Evolutionary conservation across 30 jellyfish, hydroid and myxozoan species (phyloP).

Genomic region (Cassiopea xamachana): DNA sequence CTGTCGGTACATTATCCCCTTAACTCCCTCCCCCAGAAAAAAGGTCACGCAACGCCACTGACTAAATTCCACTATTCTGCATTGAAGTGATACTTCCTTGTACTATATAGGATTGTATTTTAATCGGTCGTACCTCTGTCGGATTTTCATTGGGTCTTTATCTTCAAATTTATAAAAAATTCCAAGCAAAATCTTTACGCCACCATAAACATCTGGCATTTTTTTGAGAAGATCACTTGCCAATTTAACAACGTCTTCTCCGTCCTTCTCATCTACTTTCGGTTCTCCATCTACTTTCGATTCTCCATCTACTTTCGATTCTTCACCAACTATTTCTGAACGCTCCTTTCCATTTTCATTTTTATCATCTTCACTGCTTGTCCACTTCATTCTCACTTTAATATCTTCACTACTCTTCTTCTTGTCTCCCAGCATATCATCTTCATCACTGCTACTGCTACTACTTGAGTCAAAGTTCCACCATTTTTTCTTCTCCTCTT

Average conservation of each 20-base stretch:
- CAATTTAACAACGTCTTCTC: background rate
- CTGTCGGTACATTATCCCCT: too few species aligned
- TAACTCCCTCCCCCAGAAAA: too few species aligned
- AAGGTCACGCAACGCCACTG: too few species aligned
- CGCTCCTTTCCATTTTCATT: background rate
- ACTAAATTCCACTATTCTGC: too few species aligned
- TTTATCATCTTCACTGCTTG: constrained; percentile 63
- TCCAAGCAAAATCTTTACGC: constrained; percentile 48
- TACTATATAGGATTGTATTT: constrained; percentile 6
- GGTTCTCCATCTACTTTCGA: constrained; percentile 7
- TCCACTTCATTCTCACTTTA: constrained; percentile 55
- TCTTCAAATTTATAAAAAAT: constrained; percentile 44
- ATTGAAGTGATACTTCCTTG: too few species aligned
- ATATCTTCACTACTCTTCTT: constrained; percentile 37
- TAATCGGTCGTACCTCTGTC: constrained; percentile 50
- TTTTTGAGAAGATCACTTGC: constrained; percentile 26
- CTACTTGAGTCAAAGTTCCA: constrained; percentile 57
- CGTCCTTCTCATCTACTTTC: background rate
- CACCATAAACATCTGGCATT: constrained; percentile 62
- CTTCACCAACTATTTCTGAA: background rate
- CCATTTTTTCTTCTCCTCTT: constrained; percentile 60
- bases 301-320: constrained; percentile 14
- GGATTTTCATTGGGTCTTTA: constrained; percentile 49
- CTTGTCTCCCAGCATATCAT: constrained; percentile 4
- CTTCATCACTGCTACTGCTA: constrained; percentile 47